phyloP scores from a whole-genome alignment of 2,888 invertebrate genomes.

The Cantharis lateralis region DNA sequence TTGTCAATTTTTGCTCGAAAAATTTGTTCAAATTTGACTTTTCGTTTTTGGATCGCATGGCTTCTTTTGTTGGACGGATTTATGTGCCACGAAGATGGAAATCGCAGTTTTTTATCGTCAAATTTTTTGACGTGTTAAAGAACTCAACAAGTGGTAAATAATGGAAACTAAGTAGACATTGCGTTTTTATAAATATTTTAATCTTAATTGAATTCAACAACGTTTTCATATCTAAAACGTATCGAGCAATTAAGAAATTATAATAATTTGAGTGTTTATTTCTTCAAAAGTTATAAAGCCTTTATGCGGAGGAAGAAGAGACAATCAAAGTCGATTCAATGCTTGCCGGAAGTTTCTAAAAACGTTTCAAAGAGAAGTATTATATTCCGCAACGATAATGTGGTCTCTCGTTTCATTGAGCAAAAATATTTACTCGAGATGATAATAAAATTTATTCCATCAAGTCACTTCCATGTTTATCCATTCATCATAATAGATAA shows the following conservation, averaged over 20 bases:
- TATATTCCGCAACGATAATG: neutral
- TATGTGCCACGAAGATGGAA: neutral
- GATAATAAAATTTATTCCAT: neutral
- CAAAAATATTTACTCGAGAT: conserved; percentile 1
- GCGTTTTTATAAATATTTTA: neutral
- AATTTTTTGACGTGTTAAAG: neutral
- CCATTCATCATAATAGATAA: conserved; percentile 4
- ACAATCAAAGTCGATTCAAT: neutral
- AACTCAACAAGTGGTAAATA: neutral
- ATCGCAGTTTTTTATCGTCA: neutral
- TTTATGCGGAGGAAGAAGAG: neutral
- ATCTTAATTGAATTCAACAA: neutral
- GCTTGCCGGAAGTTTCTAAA: neutral
- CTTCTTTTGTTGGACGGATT: neutral
- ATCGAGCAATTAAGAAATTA: neutral
- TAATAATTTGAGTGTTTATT: neutral
- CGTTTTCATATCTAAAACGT: neutral
- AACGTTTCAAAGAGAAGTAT: neutral
- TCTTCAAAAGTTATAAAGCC: neutral
- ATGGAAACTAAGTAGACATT: neutral
- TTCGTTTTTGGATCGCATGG: neutral
- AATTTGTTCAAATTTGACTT: neutral
- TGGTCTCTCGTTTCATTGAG: neutral
- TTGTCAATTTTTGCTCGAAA: neutral
- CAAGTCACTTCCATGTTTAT: neutral